Evolutionary conservation across 2,888 invertebrate genomes (phyloP), one percentile per base, ranked within the genome.

Genomic region (Ormia ochracea): DNA sequence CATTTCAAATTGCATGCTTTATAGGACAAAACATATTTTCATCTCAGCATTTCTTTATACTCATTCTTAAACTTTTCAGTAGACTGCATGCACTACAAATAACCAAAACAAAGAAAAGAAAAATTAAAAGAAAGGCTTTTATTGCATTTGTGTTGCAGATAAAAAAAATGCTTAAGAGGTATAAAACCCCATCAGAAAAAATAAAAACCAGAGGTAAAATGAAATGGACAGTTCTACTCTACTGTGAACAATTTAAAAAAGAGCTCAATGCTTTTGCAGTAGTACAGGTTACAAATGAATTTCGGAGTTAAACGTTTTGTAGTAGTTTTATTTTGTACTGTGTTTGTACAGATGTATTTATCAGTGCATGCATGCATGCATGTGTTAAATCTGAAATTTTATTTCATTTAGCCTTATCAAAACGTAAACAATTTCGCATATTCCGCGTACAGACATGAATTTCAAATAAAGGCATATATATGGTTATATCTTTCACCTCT

Each of bases 81-180:
- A 41, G 38, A 26, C 43, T 52, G 43, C 56, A 33, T 45, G 45
- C 33, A 36, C 56, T 56, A 36, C 33, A 69, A 36, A 26, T 17
- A 26, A 19, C 12, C 56, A 45, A 41, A 41, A 17, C 17, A 38
- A 4, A 17, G 19, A 9, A 19, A 28, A 28, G 17, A 43, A 36
- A n/a, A 19, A 10, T 19, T 28, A 7, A 43, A 66, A 41, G 14
- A 66, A 74, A 66, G 26, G 33, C 45, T 52, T 38, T 74, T 66
- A 74, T 66, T 66, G 50, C 74, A 74, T 66, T 66, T 74, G 74
- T 56, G 74, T 66, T 74, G 66, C 50, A 74, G 74, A 74, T 66
- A 50, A 48, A 66, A n/a, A 74, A 66, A 65, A 50, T 74, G 74
- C 74, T 74, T 58, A 66, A 74, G 66, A 66, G 74, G 12, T 41